Conservation (phyloP, 2,797 vertebrate species). For the Gambusia yucatana region DNA sequence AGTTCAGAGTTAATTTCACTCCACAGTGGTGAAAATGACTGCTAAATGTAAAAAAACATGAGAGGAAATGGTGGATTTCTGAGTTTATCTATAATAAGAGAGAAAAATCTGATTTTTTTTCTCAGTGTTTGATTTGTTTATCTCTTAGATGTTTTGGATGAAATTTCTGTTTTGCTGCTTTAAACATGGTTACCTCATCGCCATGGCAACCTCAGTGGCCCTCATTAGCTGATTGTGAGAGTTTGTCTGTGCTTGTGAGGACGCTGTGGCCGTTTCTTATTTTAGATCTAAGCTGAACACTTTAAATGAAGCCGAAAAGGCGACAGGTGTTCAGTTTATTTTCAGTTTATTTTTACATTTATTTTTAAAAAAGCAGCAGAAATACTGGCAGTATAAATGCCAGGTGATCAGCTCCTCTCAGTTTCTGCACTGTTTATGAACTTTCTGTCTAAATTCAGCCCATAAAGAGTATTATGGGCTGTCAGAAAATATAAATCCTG, state of each 20-base stretch:
- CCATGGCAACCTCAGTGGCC: conserved; percentile 45
- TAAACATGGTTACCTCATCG: conserved; percentile 30
- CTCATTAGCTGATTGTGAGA: conserved; percentile 14
- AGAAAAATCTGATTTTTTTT: not conserved
- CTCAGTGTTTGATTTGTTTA: not conserved
- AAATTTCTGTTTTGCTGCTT: not conserved
- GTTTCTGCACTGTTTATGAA: not conserved
- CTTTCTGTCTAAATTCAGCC: not conserved
- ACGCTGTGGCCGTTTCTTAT: not conserved
- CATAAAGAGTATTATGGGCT: not conserved
- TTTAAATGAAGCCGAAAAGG: not conserved
- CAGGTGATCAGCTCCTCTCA: not conserved
- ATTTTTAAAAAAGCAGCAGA: not conserved
- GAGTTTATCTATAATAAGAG: not conserved
- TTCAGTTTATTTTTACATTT: not conserved
- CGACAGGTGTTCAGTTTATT: not conserved
- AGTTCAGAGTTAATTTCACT: not conserved
- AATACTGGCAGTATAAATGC: too few species aligned
- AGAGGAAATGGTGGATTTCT: not conserved
- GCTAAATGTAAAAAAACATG: too few species aligned
- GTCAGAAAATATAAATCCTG: not conserved
- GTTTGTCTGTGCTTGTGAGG: not conserved
- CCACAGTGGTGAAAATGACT: too few species aligned
- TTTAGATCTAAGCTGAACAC: not conserved
- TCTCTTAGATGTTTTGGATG: not conserved